Percentiles rank a stretch among this genome's conserved stretches.
These are phyloP conservation scores for Trialeurodes vaporariorum DNA, from an alignment of 1,140 invertebrate genomes.

Conservation along the genomic window DNA sequence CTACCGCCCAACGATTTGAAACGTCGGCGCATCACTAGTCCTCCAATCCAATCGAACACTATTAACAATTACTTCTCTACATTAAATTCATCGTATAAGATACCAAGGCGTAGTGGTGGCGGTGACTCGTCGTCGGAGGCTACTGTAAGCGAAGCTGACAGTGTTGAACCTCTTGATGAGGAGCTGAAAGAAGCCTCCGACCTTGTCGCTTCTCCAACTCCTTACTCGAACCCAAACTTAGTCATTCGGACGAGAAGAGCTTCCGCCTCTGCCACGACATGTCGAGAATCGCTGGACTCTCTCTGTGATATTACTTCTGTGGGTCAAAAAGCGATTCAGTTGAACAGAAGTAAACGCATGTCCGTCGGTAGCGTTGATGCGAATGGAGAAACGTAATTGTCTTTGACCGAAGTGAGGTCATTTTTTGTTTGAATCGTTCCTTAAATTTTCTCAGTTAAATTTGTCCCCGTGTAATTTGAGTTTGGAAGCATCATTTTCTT, in stretches of 20 bases:
- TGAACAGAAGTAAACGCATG: background rate
- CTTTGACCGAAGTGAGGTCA: too few relatives aligned
- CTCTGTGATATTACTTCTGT: too few relatives aligned
- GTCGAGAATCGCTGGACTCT: slow-evolving; percentile 11
- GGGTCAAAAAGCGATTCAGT: background rate
- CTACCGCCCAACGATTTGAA: background rate
- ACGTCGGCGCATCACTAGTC: background rate
- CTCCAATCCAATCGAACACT: background rate
- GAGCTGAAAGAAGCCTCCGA: background rate
- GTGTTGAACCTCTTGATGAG: background rate
- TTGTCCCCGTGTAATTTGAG: too few relatives aligned
- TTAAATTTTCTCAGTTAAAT: too few relatives aligned
- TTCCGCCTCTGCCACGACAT: slow-evolving; percentile 19
- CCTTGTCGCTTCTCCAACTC: slow-evolving; percentile 17
- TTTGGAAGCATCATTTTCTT: too few relatives aligned
- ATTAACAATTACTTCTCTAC: background rate
- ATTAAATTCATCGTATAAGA: background rate
- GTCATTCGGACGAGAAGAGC: slow-evolving; percentile 40
- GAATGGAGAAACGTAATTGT: background rate
- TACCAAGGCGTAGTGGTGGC: slow-evolving; percentile 14
- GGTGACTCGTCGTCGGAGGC: too few relatives aligned
- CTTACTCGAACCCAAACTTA: slow-evolving; percentile 40
- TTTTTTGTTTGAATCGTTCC: too few relatives aligned
- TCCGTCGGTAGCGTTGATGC: background rate
- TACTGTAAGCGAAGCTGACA: too few relatives aligned